These are phyloP conservation scores for Calephelis perditalis DNA, from an alignment of 2,888 invertebrate species.

Conservation along the genomic window DNA sequence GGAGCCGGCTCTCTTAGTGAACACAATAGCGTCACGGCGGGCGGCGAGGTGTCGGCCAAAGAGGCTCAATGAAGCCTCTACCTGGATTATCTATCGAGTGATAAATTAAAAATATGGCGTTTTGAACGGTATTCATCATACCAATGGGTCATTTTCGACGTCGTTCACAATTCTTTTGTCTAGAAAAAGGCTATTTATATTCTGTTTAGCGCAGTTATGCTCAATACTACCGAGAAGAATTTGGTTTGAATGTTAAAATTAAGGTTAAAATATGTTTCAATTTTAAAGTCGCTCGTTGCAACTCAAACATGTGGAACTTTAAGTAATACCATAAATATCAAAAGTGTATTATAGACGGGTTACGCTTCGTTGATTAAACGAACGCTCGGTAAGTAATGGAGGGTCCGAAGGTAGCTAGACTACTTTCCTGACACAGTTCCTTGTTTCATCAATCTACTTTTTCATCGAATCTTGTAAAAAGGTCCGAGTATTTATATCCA, in stretches of 20 bases:
- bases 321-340: too few species aligned
- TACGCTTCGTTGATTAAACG: too few species aligned
- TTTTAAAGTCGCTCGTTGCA: too few species aligned
- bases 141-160: conserved; percentile 50
- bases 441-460: conserved; percentile 2
- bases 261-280: conserved; percentile 22
- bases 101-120: conserved; percentile 76
- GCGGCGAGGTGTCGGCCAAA: conserved; percentile 47
- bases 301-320: too few species aligned
- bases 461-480: not conserved
- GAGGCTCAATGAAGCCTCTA: conserved; percentile 66
- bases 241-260: conserved; percentile 27
- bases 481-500: not conserved
- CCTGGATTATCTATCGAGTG: conserved; percentile 69
- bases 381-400: too few species aligned
- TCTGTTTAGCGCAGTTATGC: conserved; percentile 34
- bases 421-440: too few species aligned
- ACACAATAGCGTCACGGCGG: conserved; percentile 52
- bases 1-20: conserved; percentile 36
- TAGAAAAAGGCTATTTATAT: conserved; percentile 5
- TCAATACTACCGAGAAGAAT: conserved; percentile 26
- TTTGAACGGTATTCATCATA: conserved; percentile 67
- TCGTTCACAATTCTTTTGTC: conserved; percentile 28
- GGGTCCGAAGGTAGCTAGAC: too few species aligned
- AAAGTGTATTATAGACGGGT: too few species aligned